Evolutionary conservation across 2,113 vertebrate species (phyloP).

Genomic region (Craseonycteris thonglongyai): DNA sequence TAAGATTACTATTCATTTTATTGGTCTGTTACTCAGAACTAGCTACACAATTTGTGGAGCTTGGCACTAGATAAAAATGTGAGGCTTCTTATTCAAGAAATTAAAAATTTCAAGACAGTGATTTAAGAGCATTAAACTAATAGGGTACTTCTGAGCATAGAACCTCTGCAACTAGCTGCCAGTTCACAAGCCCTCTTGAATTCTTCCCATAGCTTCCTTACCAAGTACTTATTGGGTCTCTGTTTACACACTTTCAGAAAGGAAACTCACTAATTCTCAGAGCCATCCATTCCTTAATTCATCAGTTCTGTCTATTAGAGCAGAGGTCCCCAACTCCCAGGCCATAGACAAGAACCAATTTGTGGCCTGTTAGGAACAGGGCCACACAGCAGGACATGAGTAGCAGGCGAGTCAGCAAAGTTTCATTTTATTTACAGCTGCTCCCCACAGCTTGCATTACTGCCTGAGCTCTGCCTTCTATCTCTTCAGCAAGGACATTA

Average conservation of each 20-base stretch:
- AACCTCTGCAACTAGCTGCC: no score
- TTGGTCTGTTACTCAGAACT: background rate
- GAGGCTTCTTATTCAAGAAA: background rate
- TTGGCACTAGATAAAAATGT: background rate
- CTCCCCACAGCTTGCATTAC: no score
- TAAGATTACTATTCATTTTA: background rate
- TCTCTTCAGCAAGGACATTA: no score
- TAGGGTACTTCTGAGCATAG: accelerated
- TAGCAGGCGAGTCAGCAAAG: no score
- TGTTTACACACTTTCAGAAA: background rate
- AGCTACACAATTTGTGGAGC: background rate
- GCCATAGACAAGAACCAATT: no score
- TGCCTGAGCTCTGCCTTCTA: no score
- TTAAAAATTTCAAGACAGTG: background rate
- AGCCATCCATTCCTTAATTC: background rate
- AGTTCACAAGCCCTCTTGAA: background rate
- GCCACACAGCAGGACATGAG: no score
- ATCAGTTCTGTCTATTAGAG: background rate
- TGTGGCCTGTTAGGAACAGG: no score
- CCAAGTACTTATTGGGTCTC: background rate
- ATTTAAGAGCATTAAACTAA: background rate
- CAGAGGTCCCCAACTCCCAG: no score
- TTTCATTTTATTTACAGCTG: no score
- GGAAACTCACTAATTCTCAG: background rate
- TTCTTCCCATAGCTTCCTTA: background rate